Percentiles rank a stretch among this genome's conserved stretches.
Conservation (phyloP, 2,888 invertebrate genomes). For the Ethmia dodecea region DNA sequence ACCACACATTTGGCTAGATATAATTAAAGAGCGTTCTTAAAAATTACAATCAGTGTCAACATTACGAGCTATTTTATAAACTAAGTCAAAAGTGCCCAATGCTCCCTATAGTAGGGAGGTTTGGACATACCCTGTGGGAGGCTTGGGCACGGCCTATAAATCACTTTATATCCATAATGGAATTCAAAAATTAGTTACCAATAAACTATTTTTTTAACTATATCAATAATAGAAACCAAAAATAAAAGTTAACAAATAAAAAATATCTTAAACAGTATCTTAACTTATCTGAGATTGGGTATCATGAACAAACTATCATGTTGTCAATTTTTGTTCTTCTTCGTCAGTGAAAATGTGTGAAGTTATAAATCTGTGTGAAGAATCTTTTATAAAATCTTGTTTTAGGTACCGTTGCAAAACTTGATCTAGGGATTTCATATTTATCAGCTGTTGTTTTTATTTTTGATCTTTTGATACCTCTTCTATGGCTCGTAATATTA, state of each 20-base stretch:
- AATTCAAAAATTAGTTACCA: conserved; percentile 1
- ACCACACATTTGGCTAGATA: conserved; percentile 4
- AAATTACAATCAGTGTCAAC: conserved; percentile 4
- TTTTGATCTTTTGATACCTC: conserved; percentile 17
- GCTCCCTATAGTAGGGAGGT: conserved; percentile 11
- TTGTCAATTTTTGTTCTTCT: conserved; percentile 14
- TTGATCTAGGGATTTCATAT: conserved; percentile 16
- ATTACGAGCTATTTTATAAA: conserved; percentile 3
- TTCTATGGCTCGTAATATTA: conserved; percentile 18
- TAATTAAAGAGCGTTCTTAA: background rate
- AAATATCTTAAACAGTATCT: conserved; percentile 2
- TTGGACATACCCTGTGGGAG: conserved; percentile 12
- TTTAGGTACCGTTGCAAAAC: conserved; percentile 14
- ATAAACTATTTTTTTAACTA: conserved; percentile 1
- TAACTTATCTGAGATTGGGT: conserved; percentile 3
- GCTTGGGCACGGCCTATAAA: conserved; percentile 13
- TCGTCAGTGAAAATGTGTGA: conserved; percentile 11
- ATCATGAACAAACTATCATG: conserved; percentile 9
- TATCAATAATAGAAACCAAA: conserved; percentile 3
- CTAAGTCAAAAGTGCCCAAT: conserved; percentile 3
- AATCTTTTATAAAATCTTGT: conserved; percentile 6
- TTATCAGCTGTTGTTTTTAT: conserved; percentile 18
- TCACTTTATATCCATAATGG: background rate
- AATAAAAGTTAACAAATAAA: conserved; percentile 1
- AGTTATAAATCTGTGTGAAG: conserved; percentile 2